Percentiles rank a stretch among this genome's conserved stretches.
phyloP scores from a whole-genome alignment of 2,888 invertebrate species.

The Brachypterus glaber region DNA sequence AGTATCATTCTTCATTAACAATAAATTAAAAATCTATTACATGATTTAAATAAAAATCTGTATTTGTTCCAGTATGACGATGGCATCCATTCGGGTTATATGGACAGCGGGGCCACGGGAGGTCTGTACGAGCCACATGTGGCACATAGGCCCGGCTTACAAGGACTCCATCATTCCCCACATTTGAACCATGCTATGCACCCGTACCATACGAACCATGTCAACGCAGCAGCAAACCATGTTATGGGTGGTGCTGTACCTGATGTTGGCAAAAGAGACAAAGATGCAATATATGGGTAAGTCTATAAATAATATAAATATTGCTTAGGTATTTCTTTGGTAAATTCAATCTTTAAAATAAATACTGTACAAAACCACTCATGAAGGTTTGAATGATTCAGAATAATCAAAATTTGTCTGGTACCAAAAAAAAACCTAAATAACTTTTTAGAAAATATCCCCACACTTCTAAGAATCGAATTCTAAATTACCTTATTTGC shows the following conservation, averaged over 20 bases:
- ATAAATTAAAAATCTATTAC: too few species aligned
- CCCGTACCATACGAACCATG: slow-evolving; percentile 64
- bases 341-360: too few species aligned
- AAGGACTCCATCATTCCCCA: slow-evolving; percentile 66
- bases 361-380: too few species aligned
- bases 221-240: slow-evolving; percentile 65
- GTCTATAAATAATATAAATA: slow-evolving; percentile 37
- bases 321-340: slow-evolving; percentile 11
- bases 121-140: slow-evolving; percentile 72
- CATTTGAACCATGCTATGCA: slow-evolving; percentile 75
- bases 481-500: too few species aligned
- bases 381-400: too few species aligned
- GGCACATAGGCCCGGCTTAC: slow-evolving; percentile 53
- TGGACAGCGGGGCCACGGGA: slow-evolving; percentile 59
- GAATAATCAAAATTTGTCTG: too few species aligned
- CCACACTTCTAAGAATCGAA: too few species aligned
- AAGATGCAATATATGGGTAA: slow-evolving; percentile 98
- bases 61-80: slow-evolving; percentile 80
- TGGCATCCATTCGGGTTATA: slow-evolving; percentile 85
- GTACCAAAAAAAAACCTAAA: too few species aligned
- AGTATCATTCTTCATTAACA: too few species aligned
- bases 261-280: slow-evolving; percentile 94
- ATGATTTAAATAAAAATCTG: too few species aligned
- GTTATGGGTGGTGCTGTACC: slow-evolving; percentile 72
- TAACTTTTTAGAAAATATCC: too few species aligned